phyloP scores from a whole-genome alignment of 2,888 invertebrate genomes.

The Drosophila peninsularis region DNA sequence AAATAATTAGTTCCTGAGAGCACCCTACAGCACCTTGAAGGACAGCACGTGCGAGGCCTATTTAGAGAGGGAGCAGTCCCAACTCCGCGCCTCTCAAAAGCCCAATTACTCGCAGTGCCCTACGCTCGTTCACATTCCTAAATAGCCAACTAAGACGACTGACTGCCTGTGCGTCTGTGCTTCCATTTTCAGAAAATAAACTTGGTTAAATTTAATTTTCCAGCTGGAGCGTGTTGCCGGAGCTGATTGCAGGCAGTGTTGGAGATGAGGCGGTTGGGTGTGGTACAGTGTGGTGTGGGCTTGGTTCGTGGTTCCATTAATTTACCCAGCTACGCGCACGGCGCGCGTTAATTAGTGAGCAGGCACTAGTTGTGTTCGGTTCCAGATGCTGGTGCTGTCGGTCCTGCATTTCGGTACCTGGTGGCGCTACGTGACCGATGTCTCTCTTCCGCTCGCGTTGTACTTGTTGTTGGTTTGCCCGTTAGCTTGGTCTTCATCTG shows the following conservation, averaged over 20 bases:
- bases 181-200: constrained; percentile 47
- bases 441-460: constrained; percentile 1
- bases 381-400: constrained; percentile 3
- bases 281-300: not conserved
- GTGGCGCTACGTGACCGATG: constrained; percentile 36
- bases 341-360: constrained; percentile 48
- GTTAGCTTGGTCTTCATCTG: constrained; percentile 38
- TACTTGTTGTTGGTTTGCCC: constrained; percentile 9
- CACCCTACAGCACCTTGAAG: constrained; percentile 7
- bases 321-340: constrained; percentile 26
- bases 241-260: constrained; percentile 28
- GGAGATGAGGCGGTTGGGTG: constrained; percentile 10
- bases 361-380: constrained; percentile 7
- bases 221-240: constrained; percentile 12
- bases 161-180: constrained; percentile 6
- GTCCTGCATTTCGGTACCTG: constrained; percentile 15
- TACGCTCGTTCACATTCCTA: not conserved
- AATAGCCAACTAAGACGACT: constrained; percentile 10
- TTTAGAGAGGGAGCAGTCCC: not conserved
- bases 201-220: constrained; percentile 46
- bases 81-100: not conserved
- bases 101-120: constrained; percentile 29
- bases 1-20: constrained; percentile 25
- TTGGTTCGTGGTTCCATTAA: constrained; percentile 26
- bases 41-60: constrained; percentile 45